A percentile compares a stretch with the other conserved stretches of the same genome.
Conservation (phyloP, 2,797 vertebrate species). For the Eleutherodactylus coqui region DNA sequence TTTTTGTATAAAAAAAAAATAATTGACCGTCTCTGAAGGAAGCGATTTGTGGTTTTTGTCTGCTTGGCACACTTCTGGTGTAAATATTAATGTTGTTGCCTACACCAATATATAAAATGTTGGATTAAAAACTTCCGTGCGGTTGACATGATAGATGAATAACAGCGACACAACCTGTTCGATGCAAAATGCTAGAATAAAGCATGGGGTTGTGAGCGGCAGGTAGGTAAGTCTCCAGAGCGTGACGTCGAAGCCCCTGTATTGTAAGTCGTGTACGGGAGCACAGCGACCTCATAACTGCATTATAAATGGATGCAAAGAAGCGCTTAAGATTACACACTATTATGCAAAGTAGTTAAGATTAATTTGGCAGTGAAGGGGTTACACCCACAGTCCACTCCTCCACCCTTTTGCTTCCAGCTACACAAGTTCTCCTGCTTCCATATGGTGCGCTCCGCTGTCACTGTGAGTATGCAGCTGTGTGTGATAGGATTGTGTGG, state of each 20-base stretch:
- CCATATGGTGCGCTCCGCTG: slow-evolving; percentile 39
- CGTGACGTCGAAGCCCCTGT: not conserved
- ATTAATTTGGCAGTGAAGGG: slow-evolving; percentile 22
- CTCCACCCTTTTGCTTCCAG: slow-evolving; percentile 45
- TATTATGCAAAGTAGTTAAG: slow-evolving; percentile 8
- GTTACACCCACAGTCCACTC: slow-evolving; percentile 49
- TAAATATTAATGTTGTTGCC: too few relatives aligned
- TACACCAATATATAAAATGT: too few relatives aligned
- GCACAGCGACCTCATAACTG: not conserved
- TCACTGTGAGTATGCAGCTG: slow-evolving; percentile 33
- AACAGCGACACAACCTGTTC: slow-evolving; percentile 3
- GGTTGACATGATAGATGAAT: too few relatives aligned
- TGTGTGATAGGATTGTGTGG: not conserved
- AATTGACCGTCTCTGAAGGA: too few relatives aligned
- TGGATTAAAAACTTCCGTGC: too few relatives aligned
- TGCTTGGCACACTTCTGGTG: too few relatives aligned
- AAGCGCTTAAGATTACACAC: not conserved
- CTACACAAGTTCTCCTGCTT: slow-evolving; percentile 23
- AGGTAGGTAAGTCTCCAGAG: too few relatives aligned
- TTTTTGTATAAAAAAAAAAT: too few relatives aligned
- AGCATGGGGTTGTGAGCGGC: too few relatives aligned
- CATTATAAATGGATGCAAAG: too few relatives aligned
- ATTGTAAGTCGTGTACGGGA: not conserved
- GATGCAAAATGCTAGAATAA: too few relatives aligned
- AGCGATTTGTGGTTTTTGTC: too few relatives aligned